phyloP scores from a whole-genome alignment of 2,888 invertebrate species.

The Erebia palarica region DNA sequence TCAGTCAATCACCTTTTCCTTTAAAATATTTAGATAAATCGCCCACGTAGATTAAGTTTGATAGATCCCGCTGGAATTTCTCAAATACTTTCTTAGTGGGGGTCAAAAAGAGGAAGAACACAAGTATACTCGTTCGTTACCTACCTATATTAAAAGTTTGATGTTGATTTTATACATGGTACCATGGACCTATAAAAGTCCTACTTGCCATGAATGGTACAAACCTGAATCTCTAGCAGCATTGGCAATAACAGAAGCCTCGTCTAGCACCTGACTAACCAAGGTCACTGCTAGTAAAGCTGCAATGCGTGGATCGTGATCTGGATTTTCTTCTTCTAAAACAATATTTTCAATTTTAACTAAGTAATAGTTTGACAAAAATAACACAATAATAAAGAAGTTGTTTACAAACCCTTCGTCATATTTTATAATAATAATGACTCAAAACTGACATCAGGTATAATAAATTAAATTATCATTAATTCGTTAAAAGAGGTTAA shows the following conservation, averaged over 20 bases:
- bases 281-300: conserved; percentile 63
- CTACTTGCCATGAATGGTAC: neutral
- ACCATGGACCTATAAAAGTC: too few species aligned
- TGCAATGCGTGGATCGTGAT: conserved; percentile 52
- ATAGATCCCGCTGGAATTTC: too few species aligned
- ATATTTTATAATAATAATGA: conserved; percentile 42
- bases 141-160: too few species aligned
- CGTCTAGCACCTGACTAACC: conserved; percentile 68
- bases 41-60: too few species aligned
- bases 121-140: too few species aligned
- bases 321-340: conserved; percentile 51
- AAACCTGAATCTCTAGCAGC: conserved; percentile 62
- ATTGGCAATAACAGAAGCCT: conserved; percentile 66
- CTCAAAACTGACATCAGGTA: neutral
- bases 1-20: too few species aligned
- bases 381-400: neutral
- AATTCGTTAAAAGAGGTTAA: neutral
- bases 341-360: conserved; percentile 24
- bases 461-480: too few species aligned
- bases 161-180: too few species aligned
- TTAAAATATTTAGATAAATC: too few species aligned
- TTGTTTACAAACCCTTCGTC: conserved; percentile 55
- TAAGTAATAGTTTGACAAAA: neutral
- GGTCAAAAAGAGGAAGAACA: too few species aligned
- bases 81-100: too few species aligned